These are phyloP conservation scores for Cisticola juncidis DNA, from an alignment of 2,113 vertebrate species.

Conservation along the genomic window DNA sequence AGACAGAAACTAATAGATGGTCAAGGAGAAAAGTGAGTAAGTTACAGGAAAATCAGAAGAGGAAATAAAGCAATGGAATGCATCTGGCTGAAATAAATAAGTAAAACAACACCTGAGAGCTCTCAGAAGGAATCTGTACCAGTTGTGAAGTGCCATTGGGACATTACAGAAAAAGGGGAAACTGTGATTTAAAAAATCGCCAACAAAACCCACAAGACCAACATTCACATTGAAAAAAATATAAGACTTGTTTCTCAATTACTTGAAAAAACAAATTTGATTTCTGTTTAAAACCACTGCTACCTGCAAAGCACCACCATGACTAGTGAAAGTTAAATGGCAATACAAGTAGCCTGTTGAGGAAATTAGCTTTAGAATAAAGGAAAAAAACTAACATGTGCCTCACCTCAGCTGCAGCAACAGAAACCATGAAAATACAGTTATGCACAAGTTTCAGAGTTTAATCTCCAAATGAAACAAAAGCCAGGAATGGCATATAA, in stretches of 20 bases:
- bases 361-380: not conserved
- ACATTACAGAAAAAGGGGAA: not conserved
- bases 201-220: not conserved
- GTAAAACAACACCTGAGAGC: not conserved
- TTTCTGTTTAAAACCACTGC: not conserved
- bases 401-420: not conserved
- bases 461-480: not conserved
- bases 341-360: not conserved
- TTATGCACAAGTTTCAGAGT: not conserved
- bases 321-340: not conserved
- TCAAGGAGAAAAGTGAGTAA: not conserved
- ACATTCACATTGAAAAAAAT: not conserved
- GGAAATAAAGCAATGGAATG: not conserved
- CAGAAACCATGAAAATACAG: not conserved
- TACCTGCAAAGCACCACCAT: not conserved
- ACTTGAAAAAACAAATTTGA: not conserved
- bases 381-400: not conserved
- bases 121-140: not conserved
- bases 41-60: not conserved
- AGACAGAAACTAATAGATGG: not conserved
- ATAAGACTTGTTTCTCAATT: not conserved
- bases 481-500: not conserved
- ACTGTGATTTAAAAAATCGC: accelerated
- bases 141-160: not conserved
- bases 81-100: not conserved